Conservation (phyloP, 1,140 invertebrate species). For the Pteromalus puparum region DNA sequence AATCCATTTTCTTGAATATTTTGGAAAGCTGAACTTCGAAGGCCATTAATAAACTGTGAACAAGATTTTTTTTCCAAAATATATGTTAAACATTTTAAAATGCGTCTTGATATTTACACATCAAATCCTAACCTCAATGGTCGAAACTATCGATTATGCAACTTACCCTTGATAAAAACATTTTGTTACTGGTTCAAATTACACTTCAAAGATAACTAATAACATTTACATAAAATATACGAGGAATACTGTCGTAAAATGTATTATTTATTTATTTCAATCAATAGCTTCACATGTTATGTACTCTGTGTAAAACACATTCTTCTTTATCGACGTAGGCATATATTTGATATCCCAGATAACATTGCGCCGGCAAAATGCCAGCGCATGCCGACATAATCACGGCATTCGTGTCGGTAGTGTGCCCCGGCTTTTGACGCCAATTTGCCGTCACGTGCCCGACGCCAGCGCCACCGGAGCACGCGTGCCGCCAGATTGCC, state of each 20-base stretch:
- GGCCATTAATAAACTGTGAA: conserved; percentile 17
- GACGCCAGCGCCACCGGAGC: too few species aligned
- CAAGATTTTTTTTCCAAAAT: background rate
- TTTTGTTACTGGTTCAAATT: conserved; percentile 44
- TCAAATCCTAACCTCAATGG: conserved; percentile 50
- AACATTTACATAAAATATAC: background rate
- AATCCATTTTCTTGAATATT: background rate
- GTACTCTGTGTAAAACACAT: background rate
- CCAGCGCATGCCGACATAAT: too few species aligned
- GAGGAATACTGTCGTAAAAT: background rate
- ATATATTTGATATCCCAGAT: too few species aligned
- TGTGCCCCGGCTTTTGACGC: too few species aligned
- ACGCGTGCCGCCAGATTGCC: too few species aligned
- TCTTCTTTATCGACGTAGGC: conserved; percentile 1
- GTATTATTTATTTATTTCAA: background rate
- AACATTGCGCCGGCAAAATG: too few species aligned
- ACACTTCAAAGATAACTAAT: background rate
- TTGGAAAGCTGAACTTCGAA: background rate
- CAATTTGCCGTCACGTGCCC: too few species aligned
- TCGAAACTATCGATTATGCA: background rate
- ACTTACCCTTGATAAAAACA: conserved; percentile 58
- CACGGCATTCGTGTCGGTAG: too few species aligned
- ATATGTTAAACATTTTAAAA: background rate
- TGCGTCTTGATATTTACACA: background rate
- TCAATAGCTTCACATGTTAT: background rate